Percentiles rank a stretch among this genome's conserved stretches.
phyloP scores from a whole-genome alignment of 92 coral and sea anemone species.

The Virgularia gustaviana region DNA sequence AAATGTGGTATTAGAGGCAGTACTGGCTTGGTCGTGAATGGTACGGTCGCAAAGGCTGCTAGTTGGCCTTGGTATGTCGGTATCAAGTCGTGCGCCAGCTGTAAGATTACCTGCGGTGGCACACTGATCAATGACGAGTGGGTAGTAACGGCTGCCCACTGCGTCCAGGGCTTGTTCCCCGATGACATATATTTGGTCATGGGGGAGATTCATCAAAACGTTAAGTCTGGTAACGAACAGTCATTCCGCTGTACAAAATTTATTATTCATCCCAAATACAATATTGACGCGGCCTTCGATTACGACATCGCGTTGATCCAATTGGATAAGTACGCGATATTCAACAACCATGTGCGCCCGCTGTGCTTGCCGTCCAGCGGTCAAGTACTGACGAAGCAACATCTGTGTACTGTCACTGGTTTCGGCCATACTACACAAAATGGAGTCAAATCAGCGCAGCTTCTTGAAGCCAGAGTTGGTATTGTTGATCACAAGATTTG shows the following conservation, averaged over 20 bases:
- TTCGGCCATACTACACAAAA: neutral
- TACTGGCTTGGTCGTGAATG: conserved; percentile 21
- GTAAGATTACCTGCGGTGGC: conserved; percentile 32
- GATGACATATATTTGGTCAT: neutral
- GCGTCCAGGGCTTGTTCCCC: conserved; percentile 14
- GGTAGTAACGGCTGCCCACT: conserved; percentile 39
- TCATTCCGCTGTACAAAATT: neutral
- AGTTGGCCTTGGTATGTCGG: conserved; percentile 35
- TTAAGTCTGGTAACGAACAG: conserved; percentile 23
- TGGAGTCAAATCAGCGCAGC: conserved; percentile 9
- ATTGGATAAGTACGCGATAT: conserved; percentile 29
- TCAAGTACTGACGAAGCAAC: conserved; percentile 5
- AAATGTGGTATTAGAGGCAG: conserved; percentile 23
- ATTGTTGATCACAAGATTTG: neutral
- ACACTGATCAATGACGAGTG: conserved; percentile 33
- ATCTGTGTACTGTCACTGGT: conserved; percentile 31
- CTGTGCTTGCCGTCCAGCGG: conserved; percentile 16
- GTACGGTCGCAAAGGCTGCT: neutral
- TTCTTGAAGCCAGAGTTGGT: conserved; percentile 19
- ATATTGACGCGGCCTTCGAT: conserved; percentile 16
- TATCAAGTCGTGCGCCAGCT: conserved; percentile 1
- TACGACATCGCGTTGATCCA: conserved; percentile 22
- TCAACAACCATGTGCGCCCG: conserved; percentile 33
- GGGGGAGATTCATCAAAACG: conserved; percentile 22
- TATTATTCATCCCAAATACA: conserved; percentile 4